These are phyloP conservation scores for Aporophyla nigra DNA, from an alignment of 2,888 invertebrate genomes.

Conservation along the genomic window DNA sequence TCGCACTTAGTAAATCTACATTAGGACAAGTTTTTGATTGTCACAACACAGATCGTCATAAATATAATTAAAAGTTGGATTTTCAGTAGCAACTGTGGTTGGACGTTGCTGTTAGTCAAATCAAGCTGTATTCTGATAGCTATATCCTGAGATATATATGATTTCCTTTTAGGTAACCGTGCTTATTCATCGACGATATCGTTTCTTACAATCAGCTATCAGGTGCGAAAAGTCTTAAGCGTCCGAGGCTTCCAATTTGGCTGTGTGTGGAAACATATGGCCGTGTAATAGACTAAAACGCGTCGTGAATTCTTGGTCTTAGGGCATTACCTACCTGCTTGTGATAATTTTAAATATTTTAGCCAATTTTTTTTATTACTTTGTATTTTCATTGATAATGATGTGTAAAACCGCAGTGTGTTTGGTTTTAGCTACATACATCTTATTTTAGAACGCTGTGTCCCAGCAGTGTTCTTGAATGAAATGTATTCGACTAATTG, in stretches of 20 bases:
- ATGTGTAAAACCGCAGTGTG: neutral
- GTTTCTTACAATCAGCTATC: neutral
- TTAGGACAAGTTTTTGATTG: neutral
- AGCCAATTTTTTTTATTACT: neutral
- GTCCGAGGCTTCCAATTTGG: neutral
- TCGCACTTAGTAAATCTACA: neutral
- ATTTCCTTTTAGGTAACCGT: neutral
- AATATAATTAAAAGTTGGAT: neutral
- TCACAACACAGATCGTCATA: neutral
- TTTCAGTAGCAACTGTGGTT: slow-evolving; percentile 8
- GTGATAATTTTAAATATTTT: slow-evolving; percentile 40
- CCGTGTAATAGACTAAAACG: too few species aligned
- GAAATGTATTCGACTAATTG: neutral
- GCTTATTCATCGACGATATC: neutral
- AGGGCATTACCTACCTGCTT: slow-evolving; percentile 20
- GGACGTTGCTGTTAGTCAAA: slow-evolving; percentile 4
- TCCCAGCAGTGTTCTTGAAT: neutral
- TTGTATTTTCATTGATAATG: neutral
- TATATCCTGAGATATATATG: too few species aligned
- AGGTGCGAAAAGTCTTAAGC: too few species aligned
- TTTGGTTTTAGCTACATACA: neutral
- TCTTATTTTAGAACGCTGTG: neutral
- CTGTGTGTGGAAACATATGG: neutral
- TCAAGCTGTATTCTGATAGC: neutral
- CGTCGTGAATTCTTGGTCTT: neutral